These are phyloP conservation scores for Elegia similella DNA, from an alignment of 2,888 invertebrate genomes.

Conservation along the genomic window DNA sequence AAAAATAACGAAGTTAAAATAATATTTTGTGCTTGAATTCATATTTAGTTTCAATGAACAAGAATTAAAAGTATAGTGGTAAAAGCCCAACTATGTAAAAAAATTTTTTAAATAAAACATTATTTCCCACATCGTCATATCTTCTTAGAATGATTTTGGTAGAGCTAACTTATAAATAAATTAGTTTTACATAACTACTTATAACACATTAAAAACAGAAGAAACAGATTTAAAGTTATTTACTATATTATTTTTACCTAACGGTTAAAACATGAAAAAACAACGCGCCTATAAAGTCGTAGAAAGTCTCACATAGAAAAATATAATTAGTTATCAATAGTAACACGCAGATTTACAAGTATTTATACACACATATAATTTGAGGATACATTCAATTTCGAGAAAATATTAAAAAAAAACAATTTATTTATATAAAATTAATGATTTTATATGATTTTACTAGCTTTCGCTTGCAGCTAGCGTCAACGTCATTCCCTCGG, in stretches of 20 bases:
- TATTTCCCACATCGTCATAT: neutral
- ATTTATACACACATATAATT: neutral
- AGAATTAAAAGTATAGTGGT: no score
- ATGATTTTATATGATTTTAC: no score
- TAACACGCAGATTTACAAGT: slow-evolving; percentile 45
- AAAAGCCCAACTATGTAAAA: no score
- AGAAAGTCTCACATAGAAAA: slow-evolving; percentile 73
- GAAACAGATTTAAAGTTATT: neutral
- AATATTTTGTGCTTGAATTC: neutral
- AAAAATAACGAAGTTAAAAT: neutral
- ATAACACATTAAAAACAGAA: neutral
- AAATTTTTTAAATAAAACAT: no score
- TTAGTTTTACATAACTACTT: neutral
- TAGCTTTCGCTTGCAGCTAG: no score
- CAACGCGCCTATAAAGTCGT: slow-evolving; percentile 52
- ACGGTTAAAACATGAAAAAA: slow-evolving; percentile 27
- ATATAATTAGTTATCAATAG: slow-evolving; percentile 68
- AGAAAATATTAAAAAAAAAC: neutral
- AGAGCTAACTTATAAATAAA: neutral
- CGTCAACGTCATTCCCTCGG: no score
- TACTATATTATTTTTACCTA: neutral
- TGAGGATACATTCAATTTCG: neutral
- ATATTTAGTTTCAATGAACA: no score
- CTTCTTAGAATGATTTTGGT: neutral
- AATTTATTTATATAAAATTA: neutral